Percentiles rank a stretch among this genome's conserved stretches.
phyloP scores from a whole-genome alignment of 1,140 invertebrate genomes.

The Acromyrmex heyeri region DNA sequence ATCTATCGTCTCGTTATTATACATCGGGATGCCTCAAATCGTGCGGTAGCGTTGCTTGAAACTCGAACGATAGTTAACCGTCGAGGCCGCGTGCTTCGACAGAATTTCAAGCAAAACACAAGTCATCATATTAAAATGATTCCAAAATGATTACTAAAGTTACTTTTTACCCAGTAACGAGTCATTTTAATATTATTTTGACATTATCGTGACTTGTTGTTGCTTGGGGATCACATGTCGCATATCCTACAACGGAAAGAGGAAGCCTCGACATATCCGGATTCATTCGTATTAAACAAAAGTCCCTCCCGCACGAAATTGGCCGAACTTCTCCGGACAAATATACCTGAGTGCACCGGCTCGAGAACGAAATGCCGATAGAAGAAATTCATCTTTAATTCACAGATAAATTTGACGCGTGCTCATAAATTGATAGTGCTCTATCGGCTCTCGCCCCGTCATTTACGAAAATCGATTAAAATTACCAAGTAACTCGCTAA shows the following conservation, averaged over 20 bases:
- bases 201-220: too few species aligned
- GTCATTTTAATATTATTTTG: too few species aligned
- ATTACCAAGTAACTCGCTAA: constrained; percentile 72
- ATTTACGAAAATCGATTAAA: constrained; percentile 72
- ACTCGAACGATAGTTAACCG: constrained; percentile 1
- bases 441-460: not conserved
- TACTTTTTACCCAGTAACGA: too few species aligned
- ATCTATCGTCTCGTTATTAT: constrained; percentile 70
- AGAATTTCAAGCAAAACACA: too few species aligned
- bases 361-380: constrained; percentile 25
- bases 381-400: not conserved
- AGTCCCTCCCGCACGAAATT: not conserved
- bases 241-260: constrained; percentile 32
- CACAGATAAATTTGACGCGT: not conserved
- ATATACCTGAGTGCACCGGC: constrained; percentile 18
- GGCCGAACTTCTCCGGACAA: not conserved
- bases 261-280: constrained; percentile 16
- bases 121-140: too few species aligned
- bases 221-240: not conserved
- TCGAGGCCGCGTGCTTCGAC: constrained; percentile 14
- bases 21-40: constrained; percentile 56
- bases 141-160: too few species aligned
- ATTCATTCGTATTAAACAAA: not conserved
- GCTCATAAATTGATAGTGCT: not conserved
- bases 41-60: constrained; percentile 7